Conservation (phyloP, 1,140 invertebrate species). For the Octopus sinensis region DNA sequence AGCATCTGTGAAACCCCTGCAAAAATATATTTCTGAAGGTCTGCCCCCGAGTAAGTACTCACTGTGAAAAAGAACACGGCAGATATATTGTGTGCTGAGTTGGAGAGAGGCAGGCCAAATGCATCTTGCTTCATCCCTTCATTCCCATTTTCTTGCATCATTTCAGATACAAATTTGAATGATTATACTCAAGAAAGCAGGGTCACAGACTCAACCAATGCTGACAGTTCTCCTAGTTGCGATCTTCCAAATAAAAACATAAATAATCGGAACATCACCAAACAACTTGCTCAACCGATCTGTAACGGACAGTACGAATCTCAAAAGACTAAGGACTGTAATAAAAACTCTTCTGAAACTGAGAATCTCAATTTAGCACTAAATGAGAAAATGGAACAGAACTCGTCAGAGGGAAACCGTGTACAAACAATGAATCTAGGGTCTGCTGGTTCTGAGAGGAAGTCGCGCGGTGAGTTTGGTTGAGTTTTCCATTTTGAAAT, state of each 20-base stretch:
- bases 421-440: neutral
- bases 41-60: too few species aligned
- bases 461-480: neutral
- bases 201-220: neutral
- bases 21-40: too few species aligned
- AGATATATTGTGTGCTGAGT: too few species aligned
- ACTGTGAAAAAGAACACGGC: too few species aligned
- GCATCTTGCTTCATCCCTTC: neutral
- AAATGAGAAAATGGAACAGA: constrained; percentile 6
- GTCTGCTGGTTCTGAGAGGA: neutral
- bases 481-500: neutral
- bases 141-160: neutral
- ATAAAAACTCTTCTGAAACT: constrained; percentile 15
- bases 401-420: neutral
- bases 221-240: neutral
- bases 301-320: constrained; percentile 20
- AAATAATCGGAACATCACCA: neutral
- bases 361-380: constrained; percentile 11
- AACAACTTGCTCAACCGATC: neutral
- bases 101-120: too few species aligned
- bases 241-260: neutral
- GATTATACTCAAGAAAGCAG: neutral
- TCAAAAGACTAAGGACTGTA: constrained; percentile 8
- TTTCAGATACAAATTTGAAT: constrained; percentile 6
- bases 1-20: too few species aligned